phyloP scores from a whole-genome alignment of 2,113 vertebrate species.

The Halcyon senegalensis region DNA sequence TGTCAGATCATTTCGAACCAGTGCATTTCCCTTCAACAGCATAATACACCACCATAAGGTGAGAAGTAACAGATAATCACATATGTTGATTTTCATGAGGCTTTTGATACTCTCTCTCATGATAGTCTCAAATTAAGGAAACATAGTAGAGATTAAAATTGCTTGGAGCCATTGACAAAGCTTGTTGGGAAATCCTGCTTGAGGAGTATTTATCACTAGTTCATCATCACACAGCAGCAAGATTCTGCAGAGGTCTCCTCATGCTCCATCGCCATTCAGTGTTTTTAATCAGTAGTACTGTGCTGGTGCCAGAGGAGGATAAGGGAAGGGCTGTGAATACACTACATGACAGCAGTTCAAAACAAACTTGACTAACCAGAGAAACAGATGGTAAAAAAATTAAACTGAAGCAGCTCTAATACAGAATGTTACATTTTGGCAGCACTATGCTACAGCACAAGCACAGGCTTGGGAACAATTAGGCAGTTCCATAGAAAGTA shows the following conservation, averaged over 20 bases:
- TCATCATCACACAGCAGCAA: neutral
- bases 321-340: neutral
- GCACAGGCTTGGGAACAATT: neutral
- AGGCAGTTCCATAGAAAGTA: neutral
- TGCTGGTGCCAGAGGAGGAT: neutral
- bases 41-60: neutral
- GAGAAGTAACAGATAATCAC: neutral
- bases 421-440: neutral
- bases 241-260: neutral
- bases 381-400: conserved; percentile 2
- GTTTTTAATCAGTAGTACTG: neutral
- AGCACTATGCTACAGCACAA: neutral
- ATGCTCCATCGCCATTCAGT: neutral
- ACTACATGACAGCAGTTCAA: neutral
- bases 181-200: neutral
- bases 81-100: neutral
- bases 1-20: neutral
- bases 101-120: neutral
- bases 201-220: neutral
- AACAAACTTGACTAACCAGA: neutral
- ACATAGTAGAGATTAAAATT: neutral
- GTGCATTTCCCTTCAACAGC: neutral
- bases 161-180: neutral
- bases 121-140: neutral
- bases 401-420: neutral